Percentiles rank a stretch among this genome's conserved stretches.
These are phyloP conservation scores for Sinella curviseta DNA, from an alignment of 1,140 invertebrate species.

Conservation along the genomic window DNA sequence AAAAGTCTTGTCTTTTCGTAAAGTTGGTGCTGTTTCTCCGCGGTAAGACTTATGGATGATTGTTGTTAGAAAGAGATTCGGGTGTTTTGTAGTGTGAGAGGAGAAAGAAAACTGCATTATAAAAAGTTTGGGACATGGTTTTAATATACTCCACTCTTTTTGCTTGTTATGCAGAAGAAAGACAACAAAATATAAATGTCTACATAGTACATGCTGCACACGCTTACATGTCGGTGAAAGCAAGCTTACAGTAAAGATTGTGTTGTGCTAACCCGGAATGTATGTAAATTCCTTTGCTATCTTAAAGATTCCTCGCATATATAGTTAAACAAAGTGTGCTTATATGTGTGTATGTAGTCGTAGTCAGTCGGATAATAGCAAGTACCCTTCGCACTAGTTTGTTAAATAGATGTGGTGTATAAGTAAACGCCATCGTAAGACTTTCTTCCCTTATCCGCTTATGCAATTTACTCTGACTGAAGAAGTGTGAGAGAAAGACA, in stretches of 20 bases:
- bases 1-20: too few species aligned
- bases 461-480: background rate
- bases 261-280: background rate
- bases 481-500: background rate
- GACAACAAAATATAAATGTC: background rate
- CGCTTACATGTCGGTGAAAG: too few species aligned
- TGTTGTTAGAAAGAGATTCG: too few species aligned
- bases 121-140: background rate
- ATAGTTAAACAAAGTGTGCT: background rate
- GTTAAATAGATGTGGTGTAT: background rate
- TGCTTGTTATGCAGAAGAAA: background rate
- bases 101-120: background rate
- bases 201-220: background rate
- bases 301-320: background rate
- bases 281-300: background rate
- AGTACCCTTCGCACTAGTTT: background rate
- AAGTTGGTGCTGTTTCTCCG: too few species aligned
- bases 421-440: background rate
- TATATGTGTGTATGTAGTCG: too few species aligned
- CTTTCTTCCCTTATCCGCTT: conserved; percentile 1
- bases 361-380: too few species aligned
- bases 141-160: background rate
- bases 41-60: too few species aligned
- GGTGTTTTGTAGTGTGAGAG: too few species aligned
- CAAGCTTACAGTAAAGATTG: background rate